Conservation (phyloP, 2,888 invertebrate species). For the Plagodis dolabraria region DNA sequence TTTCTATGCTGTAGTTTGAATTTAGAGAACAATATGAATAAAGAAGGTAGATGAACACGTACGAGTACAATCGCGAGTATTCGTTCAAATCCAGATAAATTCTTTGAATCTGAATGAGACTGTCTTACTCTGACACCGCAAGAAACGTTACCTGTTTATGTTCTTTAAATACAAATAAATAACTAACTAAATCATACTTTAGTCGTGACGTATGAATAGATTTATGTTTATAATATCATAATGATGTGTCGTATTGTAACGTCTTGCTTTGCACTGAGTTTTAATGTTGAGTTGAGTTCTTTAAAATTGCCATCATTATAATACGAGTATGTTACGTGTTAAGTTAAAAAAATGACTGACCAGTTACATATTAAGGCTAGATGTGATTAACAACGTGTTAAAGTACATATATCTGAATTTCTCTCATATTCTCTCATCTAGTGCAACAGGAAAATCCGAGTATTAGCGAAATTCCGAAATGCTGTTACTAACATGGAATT, state of each 20-base stretch:
- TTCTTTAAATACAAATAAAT: constrained; percentile 40
- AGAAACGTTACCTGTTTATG: constrained; percentile 12
- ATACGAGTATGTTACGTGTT: too few species aligned
- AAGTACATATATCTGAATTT: too few species aligned
- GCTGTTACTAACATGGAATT: constrained; percentile 20
- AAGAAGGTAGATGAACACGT: constrained; percentile 17
- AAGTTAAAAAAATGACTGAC: too few species aligned
- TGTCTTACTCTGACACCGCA: not conserved
- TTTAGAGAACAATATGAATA: not conserved
- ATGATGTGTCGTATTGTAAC: too few species aligned
- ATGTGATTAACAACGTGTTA: too few species aligned
- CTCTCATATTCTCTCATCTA: not conserved
- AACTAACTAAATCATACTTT: constrained; percentile 20
- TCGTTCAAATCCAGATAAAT: constrained; percentile 13
- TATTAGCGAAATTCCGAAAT: constrained; percentile 19
- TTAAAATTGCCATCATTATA: too few species aligned
- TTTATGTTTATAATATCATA: too few species aligned
- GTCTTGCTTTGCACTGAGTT: too few species aligned
- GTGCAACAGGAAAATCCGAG: not conserved
- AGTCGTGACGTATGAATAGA: too few species aligned
- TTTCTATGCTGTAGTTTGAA: too few species aligned
- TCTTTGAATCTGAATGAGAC: constrained; percentile 14
- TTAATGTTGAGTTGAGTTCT: too few species aligned
- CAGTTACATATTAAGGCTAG: too few species aligned
- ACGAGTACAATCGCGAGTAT: constrained; percentile 27